These are phyloP conservation scores for Garra rufa DNA, from an alignment of 2,113 vertebrate genomes.

Conservation along the genomic window DNA sequence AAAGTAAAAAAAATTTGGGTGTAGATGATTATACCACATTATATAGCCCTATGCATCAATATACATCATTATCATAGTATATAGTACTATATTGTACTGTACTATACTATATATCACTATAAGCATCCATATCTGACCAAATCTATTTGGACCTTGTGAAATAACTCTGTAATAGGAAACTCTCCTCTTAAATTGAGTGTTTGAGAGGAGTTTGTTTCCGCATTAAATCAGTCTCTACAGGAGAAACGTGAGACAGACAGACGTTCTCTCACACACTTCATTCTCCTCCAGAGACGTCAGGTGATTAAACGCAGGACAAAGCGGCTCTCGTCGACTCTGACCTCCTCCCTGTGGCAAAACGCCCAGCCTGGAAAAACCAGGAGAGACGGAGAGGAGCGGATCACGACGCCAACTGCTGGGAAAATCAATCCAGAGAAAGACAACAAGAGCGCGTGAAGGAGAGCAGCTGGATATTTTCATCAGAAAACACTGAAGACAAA, in stretches of 20 bases:
- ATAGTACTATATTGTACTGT: background rate
- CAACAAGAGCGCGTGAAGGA: background rate
- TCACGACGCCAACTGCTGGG: background rate
- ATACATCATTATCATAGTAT: background rate
- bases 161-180: background rate
- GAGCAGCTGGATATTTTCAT: slow-evolving; percentile 25
- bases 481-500: slow-evolving; percentile 34
- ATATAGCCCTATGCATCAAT: background rate
- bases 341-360: background rate
- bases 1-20: background rate
- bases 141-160: background rate
- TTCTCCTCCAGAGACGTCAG: background rate
- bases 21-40: background rate
- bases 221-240: background rate
- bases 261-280: background rate
- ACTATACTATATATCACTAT: background rate
- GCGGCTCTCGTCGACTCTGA: background rate
- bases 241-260: background rate
- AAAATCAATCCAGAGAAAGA: background rate
- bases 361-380: background rate
- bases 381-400: background rate
- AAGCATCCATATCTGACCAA: background rate
- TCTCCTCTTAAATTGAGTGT: background rate
- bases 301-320: background rate
- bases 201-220: background rate